Conservation (phyloP, 1,140 invertebrate genomes). For the Saccostrea cuccullata region DNA sequence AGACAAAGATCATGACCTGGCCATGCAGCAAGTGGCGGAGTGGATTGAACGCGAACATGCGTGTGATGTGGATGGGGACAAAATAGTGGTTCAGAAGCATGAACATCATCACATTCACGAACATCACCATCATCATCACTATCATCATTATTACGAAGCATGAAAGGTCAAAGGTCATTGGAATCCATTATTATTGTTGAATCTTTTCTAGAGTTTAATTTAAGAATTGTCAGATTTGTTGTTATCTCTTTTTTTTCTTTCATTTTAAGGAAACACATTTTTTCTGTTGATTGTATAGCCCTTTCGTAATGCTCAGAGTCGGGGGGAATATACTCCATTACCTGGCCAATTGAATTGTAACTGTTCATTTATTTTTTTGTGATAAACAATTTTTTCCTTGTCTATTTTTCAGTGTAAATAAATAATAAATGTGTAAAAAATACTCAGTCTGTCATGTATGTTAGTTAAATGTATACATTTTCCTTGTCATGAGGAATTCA, state of each 20-base stretch:
- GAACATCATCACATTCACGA: conserved; percentile 87
- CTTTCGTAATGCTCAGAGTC: conserved; percentile 23
- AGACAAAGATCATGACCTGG: conserved; percentile 85
- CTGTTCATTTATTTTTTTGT: background rate
- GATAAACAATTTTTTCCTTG: background rate
- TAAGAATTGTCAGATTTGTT: background rate
- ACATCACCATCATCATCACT: conserved; percentile 89
- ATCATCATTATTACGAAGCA: conserved; percentile 85
- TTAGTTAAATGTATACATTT: background rate
- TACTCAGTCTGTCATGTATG: background rate
- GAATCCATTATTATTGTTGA: conserved; percentile 23
- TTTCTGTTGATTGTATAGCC: background rate
- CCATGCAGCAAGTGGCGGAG: conserved; percentile 83
- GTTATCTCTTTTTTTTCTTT: no score
- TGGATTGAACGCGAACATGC: conserved; percentile 79
- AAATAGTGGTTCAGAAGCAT: conserved; percentile 78
- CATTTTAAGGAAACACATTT: background rate
- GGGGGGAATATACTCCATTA: background rate
- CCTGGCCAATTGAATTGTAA: conserved; percentile 1
- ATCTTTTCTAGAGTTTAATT: conserved; percentile 19
- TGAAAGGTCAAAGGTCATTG: conserved; percentile 53
- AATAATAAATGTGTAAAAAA: conserved; percentile 6
- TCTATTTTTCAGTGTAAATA: background rate
- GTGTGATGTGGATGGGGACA: conserved; percentile 67
- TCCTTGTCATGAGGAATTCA: background rate